These are phyloP conservation scores for Stenotaenia linearis DNA, from an alignment of 2,888 invertebrate genomes.

Conservation along the genomic window DNA sequence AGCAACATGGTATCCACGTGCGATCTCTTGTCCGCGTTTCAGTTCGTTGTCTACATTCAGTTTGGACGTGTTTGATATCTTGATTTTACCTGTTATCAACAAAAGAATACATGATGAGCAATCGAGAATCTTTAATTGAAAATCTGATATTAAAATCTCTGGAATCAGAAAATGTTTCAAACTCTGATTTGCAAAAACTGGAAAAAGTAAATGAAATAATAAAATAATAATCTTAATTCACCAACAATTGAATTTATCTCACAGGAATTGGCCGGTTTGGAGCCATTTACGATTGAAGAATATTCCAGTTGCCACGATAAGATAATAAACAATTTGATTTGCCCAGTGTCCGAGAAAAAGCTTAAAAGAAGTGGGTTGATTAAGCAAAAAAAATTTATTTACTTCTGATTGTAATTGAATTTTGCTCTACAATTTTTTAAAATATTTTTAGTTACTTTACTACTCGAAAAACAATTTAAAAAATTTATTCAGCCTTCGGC, in stretches of 20 bases:
- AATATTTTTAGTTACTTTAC: background rate
- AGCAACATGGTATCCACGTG: too few species aligned
- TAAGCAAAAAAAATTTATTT: background rate
- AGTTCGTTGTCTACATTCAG: too few species aligned
- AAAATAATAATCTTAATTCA: background rate
- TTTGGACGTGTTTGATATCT: too few species aligned
- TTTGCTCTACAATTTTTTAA: too few species aligned
- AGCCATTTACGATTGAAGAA: background rate
- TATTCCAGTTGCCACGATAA: background rate
- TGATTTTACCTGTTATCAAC: too few species aligned
- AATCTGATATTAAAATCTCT: background rate
- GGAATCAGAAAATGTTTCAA: background rate
- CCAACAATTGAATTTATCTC: background rate
- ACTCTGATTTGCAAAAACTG: background rate
- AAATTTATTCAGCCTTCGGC: background rate
- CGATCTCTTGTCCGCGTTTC: too few species aligned
- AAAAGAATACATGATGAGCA: background rate
- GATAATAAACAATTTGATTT: background rate
- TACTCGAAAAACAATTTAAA: background rate
- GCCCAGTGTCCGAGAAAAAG: background rate
- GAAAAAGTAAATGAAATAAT: background rate
- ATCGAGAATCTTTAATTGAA: background rate
- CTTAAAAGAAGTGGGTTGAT: background rate
- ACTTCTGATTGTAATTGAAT: too few species aligned
- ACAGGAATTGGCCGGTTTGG: background rate